Conservation (phyloP, 1,140 invertebrate genomes). For the Polyergus mexicanus region DNA sequence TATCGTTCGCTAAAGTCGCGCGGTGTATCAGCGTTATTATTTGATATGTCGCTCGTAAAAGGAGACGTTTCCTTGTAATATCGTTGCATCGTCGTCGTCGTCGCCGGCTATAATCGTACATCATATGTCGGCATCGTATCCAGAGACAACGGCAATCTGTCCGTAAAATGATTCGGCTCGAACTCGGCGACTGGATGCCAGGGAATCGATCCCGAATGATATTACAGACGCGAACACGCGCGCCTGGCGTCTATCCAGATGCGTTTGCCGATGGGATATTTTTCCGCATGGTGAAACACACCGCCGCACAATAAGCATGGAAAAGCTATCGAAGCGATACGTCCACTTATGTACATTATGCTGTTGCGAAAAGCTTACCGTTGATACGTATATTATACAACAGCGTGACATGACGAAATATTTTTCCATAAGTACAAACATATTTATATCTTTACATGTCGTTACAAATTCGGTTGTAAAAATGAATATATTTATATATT, state of each 20-base stretch:
- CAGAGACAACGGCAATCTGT: conserved; percentile 60
- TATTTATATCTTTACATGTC: too few relatives aligned
- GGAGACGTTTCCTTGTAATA: conserved; percentile 26
- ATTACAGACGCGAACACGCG: conserved; percentile 61
- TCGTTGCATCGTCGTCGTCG: conserved; percentile 9
- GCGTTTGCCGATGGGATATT: conserved; percentile 75
- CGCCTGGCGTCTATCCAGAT: conserved; percentile 71
- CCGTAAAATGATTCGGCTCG: conserved; percentile 56
- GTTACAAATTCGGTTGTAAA: too few relatives aligned
- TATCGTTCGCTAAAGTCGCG: conserved; percentile 24
- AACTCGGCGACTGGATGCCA: conserved; percentile 63
- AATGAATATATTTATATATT: too few relatives aligned
- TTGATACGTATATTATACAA: too few relatives aligned
- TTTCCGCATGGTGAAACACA: conserved; percentile 65
- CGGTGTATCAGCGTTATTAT: conserved; percentile 46
- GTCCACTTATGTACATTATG: conserved; percentile 41
- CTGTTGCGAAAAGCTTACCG: conserved; percentile 12
- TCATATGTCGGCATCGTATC: conserved; percentile 43
- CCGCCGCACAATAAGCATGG: conserved; percentile 58
- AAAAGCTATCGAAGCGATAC: conserved; percentile 53
- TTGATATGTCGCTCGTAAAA: conserved; percentile 57
- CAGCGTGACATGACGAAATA: too few relatives aligned
- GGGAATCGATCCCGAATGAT: conserved; percentile 73
- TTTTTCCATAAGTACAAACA: too few relatives aligned
- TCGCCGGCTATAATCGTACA: conserved; percentile 50